Evolutionary conservation across 1,140 invertebrate species (phyloP).

Genomic region (Venturia canescens): DNA sequence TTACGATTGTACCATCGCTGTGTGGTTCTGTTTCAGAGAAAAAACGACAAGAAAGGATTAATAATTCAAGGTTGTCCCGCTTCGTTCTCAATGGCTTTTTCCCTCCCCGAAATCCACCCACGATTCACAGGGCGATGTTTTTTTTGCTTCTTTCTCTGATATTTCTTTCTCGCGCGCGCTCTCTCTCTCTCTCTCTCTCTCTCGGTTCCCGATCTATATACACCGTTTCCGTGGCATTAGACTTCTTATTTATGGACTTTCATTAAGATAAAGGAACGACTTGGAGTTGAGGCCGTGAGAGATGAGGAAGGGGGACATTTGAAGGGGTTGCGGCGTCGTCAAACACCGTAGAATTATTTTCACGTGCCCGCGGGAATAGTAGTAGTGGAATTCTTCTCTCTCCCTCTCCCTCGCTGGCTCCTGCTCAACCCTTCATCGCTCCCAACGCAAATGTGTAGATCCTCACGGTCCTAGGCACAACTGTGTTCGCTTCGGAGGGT

Average conservation of each 20-base stretch:
- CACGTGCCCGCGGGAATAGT: slow-evolving; percentile 56
- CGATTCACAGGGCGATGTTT: slow-evolving; percentile 37
- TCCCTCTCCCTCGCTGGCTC: not conserved
- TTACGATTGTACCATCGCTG: not conserved
- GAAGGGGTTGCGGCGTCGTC: slow-evolving; percentile 70
- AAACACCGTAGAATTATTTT: slow-evolving; percentile 75
- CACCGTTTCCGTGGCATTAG: slow-evolving; percentile 72
- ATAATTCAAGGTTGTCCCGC: slow-evolving; percentile 57
- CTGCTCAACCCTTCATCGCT: slow-evolving; percentile 36
- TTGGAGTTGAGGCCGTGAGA: slow-evolving; percentile 13
- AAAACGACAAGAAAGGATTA: slow-evolving; percentile 54
- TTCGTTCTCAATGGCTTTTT: slow-evolving; percentile 40
- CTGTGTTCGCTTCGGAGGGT: slow-evolving; percentile 28
- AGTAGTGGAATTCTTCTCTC: slow-evolving; percentile 36
- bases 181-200: slow-evolving; percentile 12
- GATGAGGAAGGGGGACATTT: not conserved
- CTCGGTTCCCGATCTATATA: slow-evolving; percentile 8
- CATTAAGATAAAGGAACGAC: slow-evolving; percentile 74
- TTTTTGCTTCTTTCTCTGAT: slow-evolving; percentile 30
- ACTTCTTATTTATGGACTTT: slow-evolving; percentile 76
- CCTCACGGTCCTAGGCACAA: slow-evolving; percentile 54
- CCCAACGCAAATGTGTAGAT: slow-evolving; percentile 46
- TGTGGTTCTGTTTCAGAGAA: slow-evolving; percentile 13
- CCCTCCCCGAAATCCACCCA: not conserved
- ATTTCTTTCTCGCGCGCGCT: not conserved